A percentile compares a stretch with the other conserved stretches of the same genome.
Evolutionary conservation across 35 echinoderm and acorn worm genomes (phyloP).

Genomic region (Ptychodera flava): DNA sequence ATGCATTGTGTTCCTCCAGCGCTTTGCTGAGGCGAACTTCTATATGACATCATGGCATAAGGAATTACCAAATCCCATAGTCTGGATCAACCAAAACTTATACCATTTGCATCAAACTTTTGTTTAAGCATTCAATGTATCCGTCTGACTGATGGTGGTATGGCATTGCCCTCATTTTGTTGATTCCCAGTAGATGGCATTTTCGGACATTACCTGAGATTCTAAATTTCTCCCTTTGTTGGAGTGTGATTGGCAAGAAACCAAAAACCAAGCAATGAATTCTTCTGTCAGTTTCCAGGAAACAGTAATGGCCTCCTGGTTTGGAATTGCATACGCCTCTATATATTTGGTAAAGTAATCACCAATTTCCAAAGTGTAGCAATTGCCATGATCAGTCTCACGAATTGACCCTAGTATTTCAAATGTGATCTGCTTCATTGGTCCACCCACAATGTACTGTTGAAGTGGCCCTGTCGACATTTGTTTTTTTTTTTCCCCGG

Average conservation of each 20-base stretch:
- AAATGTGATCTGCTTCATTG: slow-evolving; percentile 57
- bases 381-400: slow-evolving; percentile 28
- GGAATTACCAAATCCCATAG: too few relatives aligned
- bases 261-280: slow-evolving; percentile 24
- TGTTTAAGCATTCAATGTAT: neutral
- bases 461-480: slow-evolving; percentile 29
- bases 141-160: slow-evolving; percentile 35
- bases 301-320: slow-evolving; percentile 31
- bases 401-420: slow-evolving; percentile 58
- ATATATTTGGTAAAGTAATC: slow-evolving; percentile 50
- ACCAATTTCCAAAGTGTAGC: slow-evolving; percentile 27
- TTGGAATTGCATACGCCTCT: slow-evolving; percentile 36
- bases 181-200: slow-evolving; percentile 13
- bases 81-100: too few relatives aligned
- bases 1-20: too few relatives aligned
- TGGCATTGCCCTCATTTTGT: slow-evolving; percentile 28
- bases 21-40: too few relatives aligned
- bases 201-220: slow-evolving; percentile 11
- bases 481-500: slow-evolving; percentile 10
- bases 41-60: too few relatives aligned
- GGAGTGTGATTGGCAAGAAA: slow-evolving; percentile 25
- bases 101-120: too few relatives aligned
- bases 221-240: slow-evolving; percentile 43
- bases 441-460: slow-evolving; percentile 8
- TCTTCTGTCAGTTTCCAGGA: slow-evolving; percentile 17